These are phyloP conservation scores for Aselliscus stoliczkanus DNA, from an alignment of 2,797 vertebrate species.

Conservation along the genomic window DNA sequence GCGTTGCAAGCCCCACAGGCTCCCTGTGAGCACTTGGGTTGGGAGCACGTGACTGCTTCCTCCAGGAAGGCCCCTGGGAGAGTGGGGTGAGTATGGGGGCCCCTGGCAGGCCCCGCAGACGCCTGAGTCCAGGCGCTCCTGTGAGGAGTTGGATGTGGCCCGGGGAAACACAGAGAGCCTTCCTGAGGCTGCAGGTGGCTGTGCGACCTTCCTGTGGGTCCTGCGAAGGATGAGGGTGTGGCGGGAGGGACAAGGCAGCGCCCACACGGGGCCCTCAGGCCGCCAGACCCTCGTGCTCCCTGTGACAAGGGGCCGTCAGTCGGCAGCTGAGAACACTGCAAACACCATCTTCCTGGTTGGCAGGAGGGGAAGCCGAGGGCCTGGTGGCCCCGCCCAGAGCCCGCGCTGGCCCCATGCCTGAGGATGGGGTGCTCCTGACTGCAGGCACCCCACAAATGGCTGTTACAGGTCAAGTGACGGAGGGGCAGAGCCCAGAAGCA, in stretches of 20 bases:
- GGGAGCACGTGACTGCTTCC: not conserved
- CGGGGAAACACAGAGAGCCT: not conserved
- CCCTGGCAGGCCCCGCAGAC: not conserved
- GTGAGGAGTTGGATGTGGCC: no score
- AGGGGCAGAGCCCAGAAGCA: no score
- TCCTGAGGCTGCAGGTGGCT: not conserved
- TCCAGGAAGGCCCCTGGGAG: not conserved
- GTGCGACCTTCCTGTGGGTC: not conserved
- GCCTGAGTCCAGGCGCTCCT: no score
- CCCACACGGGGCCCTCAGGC: not conserved
- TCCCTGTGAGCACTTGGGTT: not conserved
- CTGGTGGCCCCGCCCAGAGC: no score
- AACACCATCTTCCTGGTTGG: not conserved
- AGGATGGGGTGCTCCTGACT: not conserved
- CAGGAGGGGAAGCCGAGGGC: not conserved
- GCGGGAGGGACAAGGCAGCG: not conserved
- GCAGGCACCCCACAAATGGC: not conserved
- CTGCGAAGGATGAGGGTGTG: no score
- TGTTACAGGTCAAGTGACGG: no score
- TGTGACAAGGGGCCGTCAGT: not conserved
- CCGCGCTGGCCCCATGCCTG: not conserved
- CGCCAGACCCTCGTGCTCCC: accelerated
- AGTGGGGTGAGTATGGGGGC: accelerated
- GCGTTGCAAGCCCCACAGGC: not conserved
- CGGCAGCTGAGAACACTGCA: no score